phyloP scores from a whole-genome alignment of 92 coral and sea anemone species.

The Palythoa heliodiscus region DNA sequence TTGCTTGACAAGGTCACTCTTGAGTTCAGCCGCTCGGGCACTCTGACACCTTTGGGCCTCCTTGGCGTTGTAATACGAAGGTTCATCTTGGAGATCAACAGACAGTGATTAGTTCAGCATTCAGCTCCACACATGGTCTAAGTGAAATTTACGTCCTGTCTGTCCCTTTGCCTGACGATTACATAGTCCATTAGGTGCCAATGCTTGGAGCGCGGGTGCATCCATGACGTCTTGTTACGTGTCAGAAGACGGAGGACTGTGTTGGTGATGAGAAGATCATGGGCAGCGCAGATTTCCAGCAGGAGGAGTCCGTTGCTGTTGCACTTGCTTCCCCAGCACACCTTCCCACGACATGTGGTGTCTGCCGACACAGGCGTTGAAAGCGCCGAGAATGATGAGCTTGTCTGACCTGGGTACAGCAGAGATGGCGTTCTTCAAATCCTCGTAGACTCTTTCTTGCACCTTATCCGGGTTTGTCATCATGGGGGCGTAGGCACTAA shows the following conservation, averaged over 20 bases:
- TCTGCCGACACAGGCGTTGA: too few relatives aligned
- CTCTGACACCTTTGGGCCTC: conserved; percentile 22
- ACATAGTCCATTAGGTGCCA: conserved; percentile 51
- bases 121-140: conserved; percentile 31
- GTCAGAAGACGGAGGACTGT: conserved; percentile 40
- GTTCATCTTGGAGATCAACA: conserved; percentile 32
- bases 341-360: too few relatives aligned
- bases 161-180: conserved; percentile 43
- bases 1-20: background rate
- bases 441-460: background rate
- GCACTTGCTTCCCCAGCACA: background rate
- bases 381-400: too few relatives aligned
- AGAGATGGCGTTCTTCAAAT: background rate
- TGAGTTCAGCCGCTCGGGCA: conserved; percentile 34
- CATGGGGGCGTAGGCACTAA: background rate
- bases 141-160: conserved; percentile 39
- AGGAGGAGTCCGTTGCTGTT: conserved; percentile 54
- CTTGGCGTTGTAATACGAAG: conserved; percentile 25
- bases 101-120: conserved; percentile 47
- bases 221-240: conserved; percentile 49
- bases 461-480: conserved; percentile 20
- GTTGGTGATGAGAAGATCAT: conserved; percentile 56
- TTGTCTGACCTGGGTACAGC: background rate
- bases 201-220: conserved; percentile 63
- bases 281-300: conserved; percentile 32